These are phyloP conservation scores for Clostera curtula DNA, from an alignment of 2,888 invertebrate species.

Conservation along the genomic window DNA sequence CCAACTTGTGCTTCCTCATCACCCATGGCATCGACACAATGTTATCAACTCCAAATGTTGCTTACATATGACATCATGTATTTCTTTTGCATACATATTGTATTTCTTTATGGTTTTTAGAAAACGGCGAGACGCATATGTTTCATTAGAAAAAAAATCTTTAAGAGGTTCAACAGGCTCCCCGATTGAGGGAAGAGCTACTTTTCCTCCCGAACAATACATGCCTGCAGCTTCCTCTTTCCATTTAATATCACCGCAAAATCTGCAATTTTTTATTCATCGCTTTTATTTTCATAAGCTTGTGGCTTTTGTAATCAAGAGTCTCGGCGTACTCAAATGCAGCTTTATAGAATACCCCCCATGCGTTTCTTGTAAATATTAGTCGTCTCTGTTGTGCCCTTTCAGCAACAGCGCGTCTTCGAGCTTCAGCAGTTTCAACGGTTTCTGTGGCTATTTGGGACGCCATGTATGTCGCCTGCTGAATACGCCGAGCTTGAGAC, in stretches of 20 bases:
- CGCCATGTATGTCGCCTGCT: too few species aligned
- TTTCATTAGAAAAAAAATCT: slow-evolving; percentile 7
- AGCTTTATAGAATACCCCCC: slow-evolving; percentile 2
- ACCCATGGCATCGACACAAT: slow-evolving; percentile 21
- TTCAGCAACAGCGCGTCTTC: background rate
- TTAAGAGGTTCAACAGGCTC: slow-evolving; percentile 15
- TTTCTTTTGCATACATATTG: too few species aligned
- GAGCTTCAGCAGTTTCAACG: background rate
- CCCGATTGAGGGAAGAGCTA: slow-evolving; percentile 8
- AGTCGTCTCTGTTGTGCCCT: slow-evolving; percentile 1
- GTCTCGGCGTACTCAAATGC: slow-evolving; percentile 5
- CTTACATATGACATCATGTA: slow-evolving; percentile 22
- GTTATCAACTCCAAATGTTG: slow-evolving; percentile 22
- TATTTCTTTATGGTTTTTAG: slow-evolving; percentile 14
- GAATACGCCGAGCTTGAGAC: background rate
- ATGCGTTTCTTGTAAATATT: slow-evolving; percentile 1
- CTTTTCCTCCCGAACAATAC: slow-evolving; percentile 20
- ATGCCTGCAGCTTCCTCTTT: slow-evolving; percentile 16
- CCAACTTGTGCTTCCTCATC: slow-evolving; percentile 19
- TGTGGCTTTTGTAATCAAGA: slow-evolving; percentile 4
- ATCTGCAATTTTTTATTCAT: slow-evolving; percentile 10
- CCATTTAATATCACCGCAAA: slow-evolving; percentile 10
- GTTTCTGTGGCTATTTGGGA: slow-evolving; percentile 2
- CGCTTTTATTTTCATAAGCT: slow-evolving; percentile 1
- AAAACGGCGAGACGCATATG: slow-evolving; percentile 9